Evolutionary conservation across 1,140 invertebrate species (phyloP), one percentile per base, ranked within the genome.

Genomic region (Drosophila saltans): DNA sequence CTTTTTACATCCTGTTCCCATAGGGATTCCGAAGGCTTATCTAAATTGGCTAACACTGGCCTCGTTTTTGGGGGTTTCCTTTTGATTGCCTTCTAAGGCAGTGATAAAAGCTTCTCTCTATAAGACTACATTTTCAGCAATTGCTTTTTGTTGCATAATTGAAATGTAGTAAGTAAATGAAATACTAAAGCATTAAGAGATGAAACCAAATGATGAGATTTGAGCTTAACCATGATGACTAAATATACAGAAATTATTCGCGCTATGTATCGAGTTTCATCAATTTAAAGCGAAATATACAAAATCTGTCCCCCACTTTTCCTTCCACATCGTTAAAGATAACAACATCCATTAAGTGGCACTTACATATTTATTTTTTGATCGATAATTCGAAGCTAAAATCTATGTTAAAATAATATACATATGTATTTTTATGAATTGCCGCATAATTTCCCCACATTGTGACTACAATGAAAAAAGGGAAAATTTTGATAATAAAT

Each of bases 351-450:
- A 73, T 77, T 82, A 69, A 72, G 16, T 66, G 72, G 48, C 60
- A 69, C 63, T 66, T 61, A 59, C 33, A 36, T 60, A n/a, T 28
- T 36, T 43, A 56, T 63, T 6, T 43, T 43, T 26, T 61, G 75
- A 86, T 86, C 82, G 79, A 86, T 88, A 80, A 72, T 66, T 43
- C 64, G 56, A 72, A 41, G 57, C 75, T 72, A 57, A 81, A 73
- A 81, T 82, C 69, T 67, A 79, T 73, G 82, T 79, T 78, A 71
- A 68, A 81, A 84, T 72, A 78, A 68, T 66, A 75, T 30, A 30
- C 1, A 75, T 66, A 67, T n/a, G 66, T 59, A 82, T 80, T 86
- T 81, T 80, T 86, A 86, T 86, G 83, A 86, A 86, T 86, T 88
- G 83, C 80, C 72, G 83, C 83, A 86, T 88, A 86, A 86, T 86